Evolutionary conservation across 2,797 vertebrate species (phyloP).

Genomic region (Otolemur crassicaudatus): DNA sequence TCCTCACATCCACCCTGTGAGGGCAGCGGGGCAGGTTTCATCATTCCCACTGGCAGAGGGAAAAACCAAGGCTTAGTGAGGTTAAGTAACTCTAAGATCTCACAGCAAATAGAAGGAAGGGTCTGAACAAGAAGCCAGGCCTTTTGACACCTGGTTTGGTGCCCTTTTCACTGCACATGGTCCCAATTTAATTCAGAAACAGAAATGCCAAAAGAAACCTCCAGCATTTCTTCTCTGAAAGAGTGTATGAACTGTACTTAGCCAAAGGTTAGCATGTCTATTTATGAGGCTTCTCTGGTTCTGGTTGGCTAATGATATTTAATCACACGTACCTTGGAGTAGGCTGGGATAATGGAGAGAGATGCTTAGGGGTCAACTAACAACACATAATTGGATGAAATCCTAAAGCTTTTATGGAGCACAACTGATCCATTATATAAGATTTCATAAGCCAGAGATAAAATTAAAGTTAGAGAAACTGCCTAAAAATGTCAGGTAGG

Average conservation of each 20-base stretch:
- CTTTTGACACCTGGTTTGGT: neutral
- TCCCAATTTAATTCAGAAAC: slow-evolving; percentile 3
- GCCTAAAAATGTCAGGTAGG: slow-evolving; percentile 33
- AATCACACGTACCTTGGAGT: slow-evolving; percentile 25
- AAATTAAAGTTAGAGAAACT: slow-evolving; percentile 65
- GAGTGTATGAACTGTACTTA: neutral
- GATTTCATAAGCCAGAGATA: slow-evolving; percentile 62
- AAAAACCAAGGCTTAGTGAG: neutral
- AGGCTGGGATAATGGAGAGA: slow-evolving; percentile 42
- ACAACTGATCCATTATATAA: slow-evolving; percentile 41
- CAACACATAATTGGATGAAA: slow-evolving; percentile 64
- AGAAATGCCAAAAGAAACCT: neutral
- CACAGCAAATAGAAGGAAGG: neutral
- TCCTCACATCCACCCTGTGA: neutral
- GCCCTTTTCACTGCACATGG: neutral
- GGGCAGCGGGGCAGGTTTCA: neutral
- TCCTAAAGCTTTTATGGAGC: slow-evolving; percentile 54
- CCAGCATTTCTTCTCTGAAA: slow-evolving; percentile 34
- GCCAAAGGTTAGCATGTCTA: slow-evolving; percentile 51
- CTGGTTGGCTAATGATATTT: slow-evolving; percentile 69
- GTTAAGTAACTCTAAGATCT: neutral
- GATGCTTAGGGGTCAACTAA: slow-evolving; percentile 58
- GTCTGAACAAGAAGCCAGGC: neutral
- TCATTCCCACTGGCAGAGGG: neutral
- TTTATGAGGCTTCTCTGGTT: slow-evolving; percentile 54